These are phyloP conservation scores for Drosophila repleta DNA, from an alignment of 1,140 invertebrate species.

Conservation along the genomic window DNA sequence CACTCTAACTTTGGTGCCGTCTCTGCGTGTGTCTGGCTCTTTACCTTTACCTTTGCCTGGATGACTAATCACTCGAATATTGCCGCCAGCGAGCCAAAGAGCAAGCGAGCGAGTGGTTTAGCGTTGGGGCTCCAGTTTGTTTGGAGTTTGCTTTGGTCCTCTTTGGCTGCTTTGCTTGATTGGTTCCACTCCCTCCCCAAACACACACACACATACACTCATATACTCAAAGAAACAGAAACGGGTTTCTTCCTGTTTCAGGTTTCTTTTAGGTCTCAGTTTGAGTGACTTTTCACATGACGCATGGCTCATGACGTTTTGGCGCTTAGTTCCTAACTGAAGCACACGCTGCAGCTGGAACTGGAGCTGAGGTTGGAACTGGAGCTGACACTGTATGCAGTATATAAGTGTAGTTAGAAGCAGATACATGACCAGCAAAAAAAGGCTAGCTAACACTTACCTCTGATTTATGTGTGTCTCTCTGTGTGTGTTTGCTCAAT, in stretches of 20 bases:
- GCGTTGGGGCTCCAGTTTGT: constrained; percentile 44
- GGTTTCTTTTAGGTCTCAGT: constrained; percentile 46
- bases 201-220: constrained; percentile 25
- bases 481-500: constrained; percentile 13
- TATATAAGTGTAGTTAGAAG: not conserved
- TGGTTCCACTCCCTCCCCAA: constrained; percentile 61
- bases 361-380: not conserved
- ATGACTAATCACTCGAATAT: constrained; percentile 79
- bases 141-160: constrained; percentile 54
- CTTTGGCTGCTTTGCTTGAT: constrained; percentile 62
- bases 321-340: constrained; percentile 39
- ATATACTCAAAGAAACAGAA: constrained; percentile 36
- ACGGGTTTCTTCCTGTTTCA: constrained; percentile 68
- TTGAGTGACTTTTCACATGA: constrained; percentile 53
- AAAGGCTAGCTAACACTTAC: constrained; percentile 19
- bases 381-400: not conserved
- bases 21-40: constrained; percentile 3
- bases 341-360: constrained; percentile 3
- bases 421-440: constrained; percentile 21
- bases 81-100: constrained; percentile 48
- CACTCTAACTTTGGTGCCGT: not conserved
- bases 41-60: constrained; percentile 35
- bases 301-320: constrained; percentile 51
- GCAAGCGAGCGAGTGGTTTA: constrained; percentile 5
- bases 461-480: constrained; percentile 24